These are phyloP conservation scores for Bagarius yarrelli DNA, from an alignment of 2,113 vertebrate genomes.

Conservation along the genomic window DNA sequence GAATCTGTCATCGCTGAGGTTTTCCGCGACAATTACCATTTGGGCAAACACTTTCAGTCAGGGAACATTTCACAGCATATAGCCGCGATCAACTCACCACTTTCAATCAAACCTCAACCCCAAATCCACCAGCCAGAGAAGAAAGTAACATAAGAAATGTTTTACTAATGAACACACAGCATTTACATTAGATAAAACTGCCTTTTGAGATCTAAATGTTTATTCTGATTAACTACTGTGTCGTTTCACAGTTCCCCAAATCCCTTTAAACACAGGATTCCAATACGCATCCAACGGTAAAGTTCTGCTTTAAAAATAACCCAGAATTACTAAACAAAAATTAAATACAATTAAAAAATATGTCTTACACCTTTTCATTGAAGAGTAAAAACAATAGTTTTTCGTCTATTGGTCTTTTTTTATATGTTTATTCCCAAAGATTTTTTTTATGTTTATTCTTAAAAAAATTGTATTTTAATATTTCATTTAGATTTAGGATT, in stretches of 20 bases:
- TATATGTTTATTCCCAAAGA: too few species aligned
- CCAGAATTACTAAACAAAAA: conserved; percentile 37
- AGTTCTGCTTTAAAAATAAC: conserved; percentile 63
- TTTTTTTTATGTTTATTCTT: too few species aligned
- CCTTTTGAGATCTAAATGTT: conserved; percentile 70
- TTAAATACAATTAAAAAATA: too few species aligned
- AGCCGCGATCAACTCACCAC: conserved; percentile 69
- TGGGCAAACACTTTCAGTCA: conserved; percentile 79
- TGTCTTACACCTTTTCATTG: too few species aligned
- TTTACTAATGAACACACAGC: conserved; percentile 74
- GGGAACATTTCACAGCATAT: conserved; percentile 66
- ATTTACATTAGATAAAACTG: conserved; percentile 77
- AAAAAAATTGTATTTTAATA: too few species aligned
- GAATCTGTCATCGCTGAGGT: conserved; percentile 93
- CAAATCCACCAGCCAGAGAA: conserved; percentile 57
- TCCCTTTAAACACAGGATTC: conserved; percentile 72
- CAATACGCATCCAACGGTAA: conserved; percentile 64
- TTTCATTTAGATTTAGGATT: too few species aligned
- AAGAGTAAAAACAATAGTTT: too few species aligned
- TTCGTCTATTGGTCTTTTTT: too few species aligned
- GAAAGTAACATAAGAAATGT: conserved; percentile 63
- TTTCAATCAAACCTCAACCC: conserved; percentile 68
- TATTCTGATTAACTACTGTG: conserved; percentile 76
- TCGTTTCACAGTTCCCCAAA: conserved; percentile 75
- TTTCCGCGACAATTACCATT: conserved; percentile 87